phyloP scores from a whole-genome alignment of 2,797 vertebrate genomes.

The Remorina albescens region DNA sequence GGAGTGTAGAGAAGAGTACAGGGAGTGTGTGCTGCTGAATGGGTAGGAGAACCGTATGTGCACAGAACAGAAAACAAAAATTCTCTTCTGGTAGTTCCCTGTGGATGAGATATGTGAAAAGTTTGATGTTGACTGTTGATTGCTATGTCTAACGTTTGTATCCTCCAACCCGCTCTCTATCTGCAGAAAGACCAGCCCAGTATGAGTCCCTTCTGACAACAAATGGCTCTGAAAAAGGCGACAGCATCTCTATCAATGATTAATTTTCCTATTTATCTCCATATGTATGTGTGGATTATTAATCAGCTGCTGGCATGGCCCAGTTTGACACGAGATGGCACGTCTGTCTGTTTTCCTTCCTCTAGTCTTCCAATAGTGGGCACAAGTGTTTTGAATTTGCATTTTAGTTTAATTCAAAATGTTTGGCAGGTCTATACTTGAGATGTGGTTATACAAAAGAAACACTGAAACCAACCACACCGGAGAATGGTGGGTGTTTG shows the following conservation, averaged over 20 bases:
- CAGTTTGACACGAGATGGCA: slow-evolving; percentile 69
- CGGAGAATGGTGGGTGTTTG: slow-evolving; percentile 15
- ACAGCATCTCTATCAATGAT: slow-evolving; percentile 71
- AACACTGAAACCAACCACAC: background rate
- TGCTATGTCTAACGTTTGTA: slow-evolving; percentile 22
- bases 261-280: slow-evolving; percentile 76
- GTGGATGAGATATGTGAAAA: slow-evolving; percentile 18
- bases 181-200: slow-evolving; percentile 36
- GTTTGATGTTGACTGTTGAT: background rate
- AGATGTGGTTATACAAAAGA: slow-evolving; percentile 42
- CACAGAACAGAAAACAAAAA: background rate
- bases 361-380: slow-evolving; percentile 35
- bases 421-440: slow-evolving; percentile 47
- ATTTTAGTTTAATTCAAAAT: slow-evolving; percentile 44
- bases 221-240: slow-evolving; percentile 53
- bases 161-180: slow-evolving; percentile 24
- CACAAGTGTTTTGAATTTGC: slow-evolving; percentile 49
- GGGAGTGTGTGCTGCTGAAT: background rate
- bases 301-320: slow-evolving; percentile 77
- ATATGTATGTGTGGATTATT: slow-evolving; percentile 82
- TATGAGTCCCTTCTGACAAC: slow-evolving; percentile 50
- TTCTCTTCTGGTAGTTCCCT: background rate
- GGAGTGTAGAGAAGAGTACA: background rate
- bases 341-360: slow-evolving; percentile 53
- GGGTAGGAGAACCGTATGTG: slow-evolving; percentile 5